Evolutionary conservation across 2,797 vertebrate species (phyloP).

Genomic region (Labroides dimidiatus): DNA sequence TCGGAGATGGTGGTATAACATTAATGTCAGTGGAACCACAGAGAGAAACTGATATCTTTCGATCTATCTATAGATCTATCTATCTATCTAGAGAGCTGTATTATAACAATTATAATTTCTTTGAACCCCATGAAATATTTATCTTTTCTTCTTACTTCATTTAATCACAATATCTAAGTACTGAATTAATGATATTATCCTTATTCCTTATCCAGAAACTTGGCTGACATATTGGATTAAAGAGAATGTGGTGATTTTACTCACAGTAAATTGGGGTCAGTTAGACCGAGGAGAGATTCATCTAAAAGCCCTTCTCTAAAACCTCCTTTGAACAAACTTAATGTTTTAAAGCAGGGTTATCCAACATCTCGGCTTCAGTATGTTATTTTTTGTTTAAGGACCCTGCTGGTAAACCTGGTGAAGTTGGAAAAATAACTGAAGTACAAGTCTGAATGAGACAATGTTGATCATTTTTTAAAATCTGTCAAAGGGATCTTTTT

Average conservation of each 20-base stretch:
- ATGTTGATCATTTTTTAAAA: background rate
- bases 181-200: background rate
- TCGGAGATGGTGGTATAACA: conserved; percentile 50
- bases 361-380: background rate
- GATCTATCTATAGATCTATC: conserved; percentile 43
- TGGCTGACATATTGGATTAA: background rate
- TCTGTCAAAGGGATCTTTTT: too few species aligned
- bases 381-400: too few species aligned
- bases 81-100: conserved; percentile 5
- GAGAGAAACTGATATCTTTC: conserved; percentile 39
- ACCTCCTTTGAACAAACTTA: background rate
- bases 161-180: conserved; percentile 5
- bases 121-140: background rate
- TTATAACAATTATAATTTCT: conserved; percentile 15
- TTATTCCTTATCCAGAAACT: conserved; percentile 4
- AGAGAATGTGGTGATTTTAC: background rate
- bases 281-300: background rate
- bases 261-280: conserved; percentile 1
- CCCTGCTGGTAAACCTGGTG: too few species aligned
- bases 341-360: background rate
- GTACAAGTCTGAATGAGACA: background rate
- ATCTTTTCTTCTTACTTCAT: conserved; percentile 7
- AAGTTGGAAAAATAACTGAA: background rate
- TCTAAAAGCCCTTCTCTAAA: background rate
- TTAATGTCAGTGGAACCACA: conserved; percentile 45